Evolutionary conservation across 2,113 vertebrate genomes (phyloP), one percentile per base, ranked within the genome.

Genomic region (Gopherus evgoodei): DNA sequence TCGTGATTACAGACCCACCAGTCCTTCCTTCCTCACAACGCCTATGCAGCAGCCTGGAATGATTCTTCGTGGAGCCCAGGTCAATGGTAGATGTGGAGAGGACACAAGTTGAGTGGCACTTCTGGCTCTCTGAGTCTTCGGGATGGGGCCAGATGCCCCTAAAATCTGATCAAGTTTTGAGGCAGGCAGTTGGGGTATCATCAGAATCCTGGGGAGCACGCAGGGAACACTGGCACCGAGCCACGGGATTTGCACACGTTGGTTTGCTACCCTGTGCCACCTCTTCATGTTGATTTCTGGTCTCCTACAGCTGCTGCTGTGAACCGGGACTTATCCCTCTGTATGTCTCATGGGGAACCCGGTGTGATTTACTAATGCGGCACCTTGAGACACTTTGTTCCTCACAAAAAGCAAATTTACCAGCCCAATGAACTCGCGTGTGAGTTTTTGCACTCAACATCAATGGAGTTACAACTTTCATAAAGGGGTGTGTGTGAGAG

Each of bases 171-270:
- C 53, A 25, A 13, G 3, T 81, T 92, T 50, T 84, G 76, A 22
- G 72, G 72, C 29, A 79, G 25, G 25, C 29, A 25, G 50, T 14
- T 69, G 82, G 11, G 47, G 80, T 42, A 21, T 42, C 16, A 0
- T 2, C 14, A 72, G n/a, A 50, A 69, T 54, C 24, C 1, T n/a
- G 35, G 65, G 49, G 49, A 1, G 1, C 29, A 76, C 0, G 1
- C 22, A 69, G 24, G 5, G 9, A 42, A 27, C 57, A 11, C 49
- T 27, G n/a, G 21, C 42, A 25, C 75, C 3, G 21, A 76, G 42
- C 38, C 12, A 44, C 6, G 24, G 3, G 42, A 76, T 76, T 24
- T 76, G 16, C 65, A 42, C 52, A 14, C 5, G 17, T 81, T 53
- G 14, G 31, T 87, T 82, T 42, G 89, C 84, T 10, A 25, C 12